These are phyloP conservation scores for Hippopotamus amphibius DNA, from an alignment of 2,113 vertebrate genomes.

Conservation along the genomic window DNA sequence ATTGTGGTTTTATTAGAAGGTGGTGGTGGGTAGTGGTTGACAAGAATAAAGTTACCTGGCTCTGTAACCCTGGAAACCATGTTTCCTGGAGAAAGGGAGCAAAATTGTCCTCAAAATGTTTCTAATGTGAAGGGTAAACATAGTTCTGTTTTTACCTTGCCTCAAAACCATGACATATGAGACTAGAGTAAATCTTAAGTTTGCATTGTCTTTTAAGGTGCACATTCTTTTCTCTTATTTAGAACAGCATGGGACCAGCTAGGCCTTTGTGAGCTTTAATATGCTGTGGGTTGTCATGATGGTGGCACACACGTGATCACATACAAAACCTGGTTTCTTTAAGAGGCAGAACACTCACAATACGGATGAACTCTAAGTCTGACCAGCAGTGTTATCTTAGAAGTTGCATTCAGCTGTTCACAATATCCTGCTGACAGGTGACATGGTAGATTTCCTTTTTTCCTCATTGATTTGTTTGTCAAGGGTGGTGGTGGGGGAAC, in stretches of 20 bases:
- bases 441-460: not conserved
- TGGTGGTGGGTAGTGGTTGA: not conserved
- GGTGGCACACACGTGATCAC: rapidly evolving
- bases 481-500: not conserved
- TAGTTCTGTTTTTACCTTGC: not conserved
- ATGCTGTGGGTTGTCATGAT: not conserved
- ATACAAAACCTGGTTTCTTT: not conserved
- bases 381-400: not conserved
- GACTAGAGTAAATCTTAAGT: not conserved
- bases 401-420: not conserved
- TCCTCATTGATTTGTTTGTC: not conserved
- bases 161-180: not conserved
- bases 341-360: not conserved
- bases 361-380: not conserved
- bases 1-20: not conserved
- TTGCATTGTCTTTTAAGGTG: not conserved
- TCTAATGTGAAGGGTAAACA: not conserved
- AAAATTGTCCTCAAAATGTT: not conserved
- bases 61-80: not conserved
- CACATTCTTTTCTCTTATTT: not conserved
- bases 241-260: rapidly evolving
- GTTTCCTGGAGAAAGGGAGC: not conserved
- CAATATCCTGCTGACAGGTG: not conserved
- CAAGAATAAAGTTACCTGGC: not conserved
- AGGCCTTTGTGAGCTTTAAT: not conserved